Evolutionary conservation across 2,797 vertebrate species (phyloP).

Genomic region (Picus viridis): DNA sequence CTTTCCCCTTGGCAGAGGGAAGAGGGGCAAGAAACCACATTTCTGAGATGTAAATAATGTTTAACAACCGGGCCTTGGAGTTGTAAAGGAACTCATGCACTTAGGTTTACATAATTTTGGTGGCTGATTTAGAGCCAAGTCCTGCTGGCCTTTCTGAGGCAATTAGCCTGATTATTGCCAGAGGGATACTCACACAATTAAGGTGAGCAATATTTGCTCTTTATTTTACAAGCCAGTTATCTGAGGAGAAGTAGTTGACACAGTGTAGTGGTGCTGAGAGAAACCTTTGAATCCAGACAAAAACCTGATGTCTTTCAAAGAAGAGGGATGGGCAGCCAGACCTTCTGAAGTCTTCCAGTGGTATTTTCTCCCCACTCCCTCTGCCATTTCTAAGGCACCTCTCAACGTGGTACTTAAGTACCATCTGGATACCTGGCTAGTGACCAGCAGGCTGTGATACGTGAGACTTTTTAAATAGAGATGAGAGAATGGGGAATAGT

Average conservation of each 20-base stretch:
- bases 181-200: conserved; percentile 41
- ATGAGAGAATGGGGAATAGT: not conserved
- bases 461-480: conserved; percentile 22
- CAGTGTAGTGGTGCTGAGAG: not conserved
- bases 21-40: not conserved
- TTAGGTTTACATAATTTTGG: not conserved
- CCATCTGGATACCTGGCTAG: conserved; percentile 57
- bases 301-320: not conserved
- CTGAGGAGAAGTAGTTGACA: not conserved
- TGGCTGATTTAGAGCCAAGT: conserved; percentile 48
- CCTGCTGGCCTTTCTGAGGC: conserved; percentile 35
- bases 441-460: conserved; percentile 27
- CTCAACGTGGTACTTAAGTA: conserved; percentile 4
- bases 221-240: not conserved
- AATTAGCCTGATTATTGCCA: conserved; percentile 51
- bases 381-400: conserved; percentile 32
- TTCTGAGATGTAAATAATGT: conserved; percentile 57
- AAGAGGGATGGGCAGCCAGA: not conserved
- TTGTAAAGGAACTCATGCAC: not conserved
- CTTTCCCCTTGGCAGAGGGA: not conserved
- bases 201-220: conserved; percentile 46
- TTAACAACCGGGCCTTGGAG: not conserved
- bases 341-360: conserved; percentile 1
- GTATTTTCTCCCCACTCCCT: not conserved
- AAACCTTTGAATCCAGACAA: not conserved